Evolutionary conservation across 2,797 vertebrate species (phyloP), one percentile per base, ranked within the genome.

Genomic region (Poeciliopsis infans): DNA sequence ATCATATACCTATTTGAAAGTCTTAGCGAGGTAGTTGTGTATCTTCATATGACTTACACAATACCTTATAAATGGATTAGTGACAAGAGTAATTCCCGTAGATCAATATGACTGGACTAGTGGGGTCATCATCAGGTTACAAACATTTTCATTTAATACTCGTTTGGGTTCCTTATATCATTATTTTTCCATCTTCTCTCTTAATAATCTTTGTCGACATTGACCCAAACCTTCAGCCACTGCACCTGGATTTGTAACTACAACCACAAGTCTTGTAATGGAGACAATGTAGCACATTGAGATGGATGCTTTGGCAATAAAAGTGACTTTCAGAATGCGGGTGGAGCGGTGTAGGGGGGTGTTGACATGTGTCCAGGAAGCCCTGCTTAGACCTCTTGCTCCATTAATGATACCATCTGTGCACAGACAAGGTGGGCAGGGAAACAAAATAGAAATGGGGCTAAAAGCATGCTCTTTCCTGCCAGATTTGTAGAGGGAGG

Each of bases 341-440:
- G 74, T 81, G 85, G 72, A 53, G 23, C 23, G 3, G 51, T 53
- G 51, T 53, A 81, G 74, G 78, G 79, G n/a, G 85, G 83, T 87
- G 79, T 84, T 92, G 94, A 94, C 94, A 92, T 77, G 66, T 86
- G 87, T 93, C 90, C 93, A 87, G 87, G 84, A 70, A 89, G 85
- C 84, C 81, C 72, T 2, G 86, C 85, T 92, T 57, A 0, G 78
- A 83, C 83, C 79, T 88, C 82, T 89, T 88, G 85, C 90, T 90
- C 85, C 80, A 83, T 75, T 92, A 88, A 72, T 5, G 81, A 79
- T 76, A 87, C 94, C 94, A 95, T 95, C 94, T 95, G 94, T 93
- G 89, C 85, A 13, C 47, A 3, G 72, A 92, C 87, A 84, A 92
- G 91, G 91, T 89, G 83, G 89, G 82, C 74, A 84, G 72, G 5